Evolutionary conservation across 2,888 invertebrate genomes (phyloP).

Genomic region (Oligia fasciuncula): DNA sequence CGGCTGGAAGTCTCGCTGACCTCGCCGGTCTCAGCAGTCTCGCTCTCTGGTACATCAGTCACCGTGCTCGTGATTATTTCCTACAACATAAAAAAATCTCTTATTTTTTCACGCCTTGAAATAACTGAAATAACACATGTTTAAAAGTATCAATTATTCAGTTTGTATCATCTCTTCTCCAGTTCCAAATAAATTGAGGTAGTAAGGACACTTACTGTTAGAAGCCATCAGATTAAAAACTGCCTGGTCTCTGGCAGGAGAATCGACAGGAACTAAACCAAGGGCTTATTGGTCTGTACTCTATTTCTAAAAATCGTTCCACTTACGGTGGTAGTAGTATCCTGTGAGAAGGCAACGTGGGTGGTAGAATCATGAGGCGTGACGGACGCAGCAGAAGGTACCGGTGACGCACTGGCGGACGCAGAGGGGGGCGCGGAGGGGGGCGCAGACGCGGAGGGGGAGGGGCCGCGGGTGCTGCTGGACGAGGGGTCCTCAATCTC

Average conservation of each 20-base stretch:
- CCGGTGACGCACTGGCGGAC: conserved; percentile 73
- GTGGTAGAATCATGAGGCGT: conserved; percentile 81
- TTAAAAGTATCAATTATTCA: neutral
- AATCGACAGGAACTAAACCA: neutral
- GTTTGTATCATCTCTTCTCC: neutral
- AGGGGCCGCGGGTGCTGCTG: conserved; percentile 70
- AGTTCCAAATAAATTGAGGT: neutral
- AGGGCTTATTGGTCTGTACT: neutral
- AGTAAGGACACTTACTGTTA: neutral
- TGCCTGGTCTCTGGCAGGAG: neutral
- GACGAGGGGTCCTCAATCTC: conserved; percentile 76
- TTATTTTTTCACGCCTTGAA: neutral
- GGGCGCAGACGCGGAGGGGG: conserved; percentile 73
- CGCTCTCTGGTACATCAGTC: conserved; percentile 84
- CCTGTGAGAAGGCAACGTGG: conserved; percentile 79
- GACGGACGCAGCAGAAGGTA: conserved; percentile 74
- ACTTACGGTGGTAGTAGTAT: conserved; percentile 84
- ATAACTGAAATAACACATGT: neutral
- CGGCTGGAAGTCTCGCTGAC: conserved; percentile 86
- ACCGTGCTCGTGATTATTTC: conserved; percentile 86
- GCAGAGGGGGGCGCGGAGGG: conserved; percentile 74
- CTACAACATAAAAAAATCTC: conserved; percentile 66
- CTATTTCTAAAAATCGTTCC: neutral
- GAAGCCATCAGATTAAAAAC: neutral
- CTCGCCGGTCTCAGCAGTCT: conserved; percentile 83